Evolutionary conservation across 1,140 invertebrate genomes (phyloP), one percentile per base, ranked within the genome.

Genomic region (Argopecten irradians): DNA sequence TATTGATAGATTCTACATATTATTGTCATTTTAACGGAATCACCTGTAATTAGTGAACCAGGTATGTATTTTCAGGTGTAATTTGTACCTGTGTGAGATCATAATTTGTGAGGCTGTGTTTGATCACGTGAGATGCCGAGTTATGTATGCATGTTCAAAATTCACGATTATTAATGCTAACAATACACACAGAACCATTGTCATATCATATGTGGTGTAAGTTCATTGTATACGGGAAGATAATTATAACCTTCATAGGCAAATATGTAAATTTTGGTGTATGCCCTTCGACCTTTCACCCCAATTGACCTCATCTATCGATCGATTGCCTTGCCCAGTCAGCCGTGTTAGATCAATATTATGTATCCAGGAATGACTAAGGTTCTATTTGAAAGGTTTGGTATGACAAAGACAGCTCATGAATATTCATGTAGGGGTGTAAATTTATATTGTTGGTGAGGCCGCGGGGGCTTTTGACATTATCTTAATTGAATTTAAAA

Each of bases 341-440:
- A 71, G 1, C 55, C 55, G 55, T 71, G 22, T 71, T 71, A 71
- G 55, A 71, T 71, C 55, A 71, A 71, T 71, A 71, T 71, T 71
- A 71, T n/a, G 55, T 71, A 71, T 71, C 55, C 28, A 71, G 55
- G 55, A 5, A 71, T 71, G 55, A 71, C 55, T 71, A 71, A 71
- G 55, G 55, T n/a, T n/a, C 55, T 71, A n/a, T 28, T 46, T 71
- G 16, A 22, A n/a, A 71, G 55, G 55, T 71, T 71, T 71, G 55
- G 55, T 5, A 71, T n/a, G 55, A 71, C 55, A 71, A 71, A 71
- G 55, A 71, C 22, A 28, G 7, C 55, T 71, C 55, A 71, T 71
- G 55, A 71, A 71, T 71, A 71, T 71, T 71, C 55, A 71, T 71
- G 55, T 28, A 28, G n/a, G 55, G 55, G 55, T 71, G 55, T 71